phyloP scores from a whole-genome alignment of 2,888 invertebrate species.

The Portevinia maculata region DNA sequence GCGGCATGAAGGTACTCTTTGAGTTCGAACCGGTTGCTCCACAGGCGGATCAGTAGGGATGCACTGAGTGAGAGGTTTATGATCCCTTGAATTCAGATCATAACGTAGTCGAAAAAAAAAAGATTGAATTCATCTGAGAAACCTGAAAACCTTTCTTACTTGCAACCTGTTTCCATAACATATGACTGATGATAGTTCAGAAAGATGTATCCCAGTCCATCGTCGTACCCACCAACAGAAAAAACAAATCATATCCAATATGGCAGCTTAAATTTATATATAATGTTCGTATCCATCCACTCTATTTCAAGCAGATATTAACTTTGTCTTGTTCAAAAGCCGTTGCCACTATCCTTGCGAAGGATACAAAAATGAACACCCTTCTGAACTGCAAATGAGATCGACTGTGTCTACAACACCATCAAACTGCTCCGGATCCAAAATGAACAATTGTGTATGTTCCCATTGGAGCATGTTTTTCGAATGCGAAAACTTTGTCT shows the following conservation, averaged over 20 bases:
- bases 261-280: neutral
- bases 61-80: too few relatives aligned
- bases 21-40: too few relatives aligned
- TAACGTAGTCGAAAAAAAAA: too few relatives aligned
- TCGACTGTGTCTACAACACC: slow-evolving; percentile 1
- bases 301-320: slow-evolving; percentile 3
- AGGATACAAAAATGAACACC: slow-evolving; percentile 47
- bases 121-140: too few relatives aligned
- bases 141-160: too few relatives aligned
- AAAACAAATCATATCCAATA: neutral
- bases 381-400: slow-evolving; percentile 34
- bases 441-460: slow-evolving; percentile 54
- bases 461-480: slow-evolving; percentile 39
- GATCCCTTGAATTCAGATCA: too few relatives aligned
- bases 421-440: neutral
- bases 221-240: too few relatives aligned
- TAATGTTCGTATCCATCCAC: neutral
- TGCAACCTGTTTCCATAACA: too few relatives aligned
- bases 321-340: slow-evolving; percentile 17
- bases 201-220: too few relatives aligned
- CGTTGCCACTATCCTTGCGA: slow-evolving; percentile 1
- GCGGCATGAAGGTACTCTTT: too few relatives aligned
- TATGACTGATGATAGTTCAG: too few relatives aligned
- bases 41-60: too few relatives aligned
- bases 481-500: slow-evolving; percentile 70